A percentile compares a stretch with the other conserved stretches of the same genome.
Evolutionary conservation across 2,113 vertebrate genomes (phyloP).

Genomic region (Brienomyrus brachyistius): DNA sequence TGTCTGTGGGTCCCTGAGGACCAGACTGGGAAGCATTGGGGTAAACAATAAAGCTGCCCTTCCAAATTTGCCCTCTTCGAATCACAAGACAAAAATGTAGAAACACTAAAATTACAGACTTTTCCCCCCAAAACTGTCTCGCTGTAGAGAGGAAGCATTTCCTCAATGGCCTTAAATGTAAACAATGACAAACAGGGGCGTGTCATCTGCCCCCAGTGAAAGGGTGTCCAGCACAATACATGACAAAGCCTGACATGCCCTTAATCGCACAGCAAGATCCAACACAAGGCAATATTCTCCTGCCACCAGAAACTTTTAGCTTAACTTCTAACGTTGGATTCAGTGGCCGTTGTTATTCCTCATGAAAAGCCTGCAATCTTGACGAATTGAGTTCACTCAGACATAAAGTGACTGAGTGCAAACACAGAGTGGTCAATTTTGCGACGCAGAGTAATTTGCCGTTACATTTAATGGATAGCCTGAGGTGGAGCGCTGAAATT

Average conservation of each 20-base stretch:
- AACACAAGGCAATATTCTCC: background rate
- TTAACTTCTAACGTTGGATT: background rate
- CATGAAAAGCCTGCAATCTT: conserved; percentile 9
- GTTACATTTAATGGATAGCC: conserved; percentile 16
- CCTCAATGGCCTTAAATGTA: background rate
- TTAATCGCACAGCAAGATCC: background rate
- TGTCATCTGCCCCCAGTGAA: background rate
- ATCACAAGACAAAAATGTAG: background rate
- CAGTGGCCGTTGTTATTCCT: background rate
- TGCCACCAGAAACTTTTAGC: background rate
- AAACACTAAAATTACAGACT: background rate
- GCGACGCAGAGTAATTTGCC: conserved; percentile 11
- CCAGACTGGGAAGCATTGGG: background rate
- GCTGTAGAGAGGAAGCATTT: background rate
- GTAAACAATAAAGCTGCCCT: background rate
- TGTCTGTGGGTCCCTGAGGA: background rate
- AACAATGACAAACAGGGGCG: background rate
- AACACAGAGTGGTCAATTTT: conserved; percentile 19
- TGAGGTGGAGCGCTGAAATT: background rate
- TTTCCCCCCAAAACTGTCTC: background rate
- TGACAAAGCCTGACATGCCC: background rate
- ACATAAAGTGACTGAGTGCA: conserved; percentile 17
- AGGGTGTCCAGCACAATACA: background rate
- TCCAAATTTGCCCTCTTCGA: background rate
- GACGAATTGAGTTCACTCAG: conserved; percentile 13